These are phyloP conservation scores for Homarus gammarus DNA, from an alignment of 2,888 invertebrate species.

Conservation along the genomic window DNA sequence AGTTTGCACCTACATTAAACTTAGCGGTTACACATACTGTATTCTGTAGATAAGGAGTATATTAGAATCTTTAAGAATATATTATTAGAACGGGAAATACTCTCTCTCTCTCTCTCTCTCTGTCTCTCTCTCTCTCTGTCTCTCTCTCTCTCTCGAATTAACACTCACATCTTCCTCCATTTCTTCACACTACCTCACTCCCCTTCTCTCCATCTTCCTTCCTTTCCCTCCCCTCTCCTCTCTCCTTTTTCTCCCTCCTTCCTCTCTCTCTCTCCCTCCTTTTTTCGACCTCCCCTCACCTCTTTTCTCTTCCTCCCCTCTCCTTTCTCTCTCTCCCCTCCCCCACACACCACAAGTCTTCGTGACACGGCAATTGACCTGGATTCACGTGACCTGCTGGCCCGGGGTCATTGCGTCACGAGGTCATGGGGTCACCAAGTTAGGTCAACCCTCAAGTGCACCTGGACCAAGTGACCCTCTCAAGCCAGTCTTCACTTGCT, in stretches of 20 bases:
- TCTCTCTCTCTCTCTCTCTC: no score
- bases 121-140: no score
- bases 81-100: no score
- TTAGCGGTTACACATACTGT: no score
- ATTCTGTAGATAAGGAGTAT: no score
- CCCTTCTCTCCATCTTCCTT: not conserved
- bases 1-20: no score
- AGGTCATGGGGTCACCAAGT: no score
- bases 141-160: no score
- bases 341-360: not conserved
- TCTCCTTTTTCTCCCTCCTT: not conserved
- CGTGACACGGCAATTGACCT: slow-evolving; percentile 34
- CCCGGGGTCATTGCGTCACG: slow-evolving; percentile 31
- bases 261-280: slow-evolving; percentile 8
- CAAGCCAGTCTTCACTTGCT: no score
- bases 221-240: not conserved
- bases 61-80: no score
- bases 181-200: not conserved
- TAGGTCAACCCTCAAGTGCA: not conserved
- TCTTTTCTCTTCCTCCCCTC: slow-evolving; percentile 5
- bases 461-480: not conserved
- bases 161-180: no score
- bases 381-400: slow-evolving; percentile 36
- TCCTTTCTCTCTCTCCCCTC: not conserved
- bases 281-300: no score